Conservation (phyloP, 2,888 invertebrate genomes). For the Chaitophorus viminalis region DNA sequence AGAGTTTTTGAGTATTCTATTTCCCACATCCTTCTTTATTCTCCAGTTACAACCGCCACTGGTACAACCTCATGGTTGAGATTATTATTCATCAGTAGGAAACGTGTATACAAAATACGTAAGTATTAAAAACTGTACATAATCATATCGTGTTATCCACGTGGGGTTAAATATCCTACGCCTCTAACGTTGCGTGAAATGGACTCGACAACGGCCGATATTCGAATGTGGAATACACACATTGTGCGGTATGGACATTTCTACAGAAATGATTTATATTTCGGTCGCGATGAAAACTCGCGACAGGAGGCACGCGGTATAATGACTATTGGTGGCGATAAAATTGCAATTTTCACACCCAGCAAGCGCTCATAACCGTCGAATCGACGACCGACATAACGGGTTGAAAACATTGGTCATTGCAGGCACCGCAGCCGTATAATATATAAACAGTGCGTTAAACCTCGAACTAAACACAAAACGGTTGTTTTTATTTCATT, state of each 20-base stretch:
- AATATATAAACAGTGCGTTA: neutral
- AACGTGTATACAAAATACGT: too few species aligned
- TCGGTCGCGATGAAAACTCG: neutral
- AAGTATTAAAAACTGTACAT: too few species aligned
- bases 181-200: too few species aligned
- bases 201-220: too few species aligned
- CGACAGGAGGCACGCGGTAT: constrained; percentile 7
- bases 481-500: constrained; percentile 44
- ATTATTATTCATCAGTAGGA: too few species aligned
- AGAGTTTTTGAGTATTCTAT: too few species aligned
- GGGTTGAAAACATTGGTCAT: constrained; percentile 32
- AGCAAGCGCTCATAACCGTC: constrained; percentile 17
- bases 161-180: too few species aligned
- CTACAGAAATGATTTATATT: neutral
- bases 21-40: too few species aligned
- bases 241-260: too few species aligned
- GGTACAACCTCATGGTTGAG: too few species aligned
- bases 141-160: too few species aligned
- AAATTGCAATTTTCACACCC: neutral
- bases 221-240: neutral
- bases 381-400: constrained; percentile 14
- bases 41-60: too few species aligned
- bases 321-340: neutral
- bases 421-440: neutral
- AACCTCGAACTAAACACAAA: constrained; percentile 6